Evolutionary conservation across 2,888 invertebrate species (phyloP), one percentile per base, ranked within the genome.

Genomic region (Prosapia bicincta): DNA sequence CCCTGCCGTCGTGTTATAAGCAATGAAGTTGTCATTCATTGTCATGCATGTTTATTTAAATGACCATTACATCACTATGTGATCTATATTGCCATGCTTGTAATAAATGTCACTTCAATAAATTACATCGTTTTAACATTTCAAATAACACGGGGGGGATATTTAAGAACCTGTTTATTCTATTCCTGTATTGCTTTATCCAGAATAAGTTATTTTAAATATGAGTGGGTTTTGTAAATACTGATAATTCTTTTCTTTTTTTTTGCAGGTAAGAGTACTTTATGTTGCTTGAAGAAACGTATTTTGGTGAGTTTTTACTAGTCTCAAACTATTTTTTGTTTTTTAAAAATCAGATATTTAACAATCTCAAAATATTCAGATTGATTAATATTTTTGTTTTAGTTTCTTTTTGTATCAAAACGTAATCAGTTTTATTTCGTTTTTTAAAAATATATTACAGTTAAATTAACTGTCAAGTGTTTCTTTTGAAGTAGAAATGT

Each of bases 11-110:
- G 20, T 54, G 54, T 54, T 54, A 54, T 54, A 5, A 20, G 20
- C 54, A 54, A 54, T 54, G 54, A 54, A 54, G 54, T 54, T 54
- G 54, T 54, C 54, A 54, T 54, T 54, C 54, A 54, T 54, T 54
- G 54, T 54, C 54, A 54, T 54, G 54, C 54, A 54, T 54, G 54
- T 20, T 54, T 54, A 54, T 54, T 54, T 54, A 54, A 54, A 54
- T 54, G 54, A 54, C 54, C 54, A 54, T 54, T 54, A 54, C 54
- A 54, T 54, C 54, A 54, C 20, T n/a, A 20, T 20, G 54, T 54
- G 54, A 54, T 54, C 54, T 54, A 54, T 54, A 54, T 54, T 20
- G 54, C n/a, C 20, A 6, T 54, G 54, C 54, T 54, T 20, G 54
- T 54, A 54, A 54, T 54, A 54, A 54, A 54, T 54, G 54, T 54